Evolutionary conservation across 2,888 invertebrate genomes (phyloP).

Genomic region (Eulithis prunata): DNA sequence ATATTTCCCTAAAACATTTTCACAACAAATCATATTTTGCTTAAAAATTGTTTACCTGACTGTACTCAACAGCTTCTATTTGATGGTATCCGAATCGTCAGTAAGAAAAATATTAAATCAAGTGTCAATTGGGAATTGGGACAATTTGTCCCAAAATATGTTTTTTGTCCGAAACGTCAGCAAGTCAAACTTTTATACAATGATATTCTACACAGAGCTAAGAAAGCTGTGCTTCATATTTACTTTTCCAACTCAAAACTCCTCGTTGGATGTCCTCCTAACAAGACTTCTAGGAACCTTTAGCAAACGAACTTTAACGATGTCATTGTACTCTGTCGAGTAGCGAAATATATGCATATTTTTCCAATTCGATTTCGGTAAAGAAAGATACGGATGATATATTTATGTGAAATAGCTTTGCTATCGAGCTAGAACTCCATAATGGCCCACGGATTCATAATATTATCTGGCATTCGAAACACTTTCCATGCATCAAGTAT

Average conservation of each 20-base stretch:
- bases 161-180: too few species aligned
- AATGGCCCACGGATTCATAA: background rate
- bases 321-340: constrained; percentile 18
- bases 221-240: constrained; percentile 23
- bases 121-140: too few species aligned
- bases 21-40: constrained; percentile 9
- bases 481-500: constrained; percentile 18
- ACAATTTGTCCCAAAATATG: too few species aligned
- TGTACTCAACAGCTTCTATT: too few species aligned
- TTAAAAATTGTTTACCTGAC: too few species aligned
- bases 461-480: constrained; percentile 2
- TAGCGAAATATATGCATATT: constrained; percentile 1
- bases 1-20: constrained; percentile 4
- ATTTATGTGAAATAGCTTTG: constrained; percentile 12
- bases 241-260: constrained; percentile 21
- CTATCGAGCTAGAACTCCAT: background rate
- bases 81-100: too few species aligned
- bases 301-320: constrained; percentile 30
- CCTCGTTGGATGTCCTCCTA: constrained; percentile 21
- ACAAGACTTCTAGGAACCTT: constrained; percentile 29
- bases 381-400: constrained; percentile 15
- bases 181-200: constrained; percentile 13
- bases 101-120: too few species aligned
- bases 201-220: constrained; percentile 11
- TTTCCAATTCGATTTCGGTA: constrained; percentile 11